These are phyloP conservation scores for Tringa solitaria DNA, from an alignment of 2,113 vertebrate genomes.

Conservation along the genomic window DNA sequence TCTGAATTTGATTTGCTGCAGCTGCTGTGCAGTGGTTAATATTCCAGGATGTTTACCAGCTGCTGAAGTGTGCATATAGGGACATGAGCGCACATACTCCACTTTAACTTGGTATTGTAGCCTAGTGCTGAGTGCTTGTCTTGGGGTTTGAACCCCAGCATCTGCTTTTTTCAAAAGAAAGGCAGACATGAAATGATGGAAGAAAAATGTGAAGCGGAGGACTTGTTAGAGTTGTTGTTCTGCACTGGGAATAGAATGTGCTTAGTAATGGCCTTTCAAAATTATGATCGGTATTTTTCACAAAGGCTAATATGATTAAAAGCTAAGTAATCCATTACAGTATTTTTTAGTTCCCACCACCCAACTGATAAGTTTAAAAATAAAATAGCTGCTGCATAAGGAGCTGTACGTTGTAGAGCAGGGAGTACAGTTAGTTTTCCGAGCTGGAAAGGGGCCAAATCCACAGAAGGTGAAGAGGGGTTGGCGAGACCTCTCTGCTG, in stretches of 20 bases:
- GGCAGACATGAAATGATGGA: background rate
- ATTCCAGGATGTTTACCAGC: background rate
- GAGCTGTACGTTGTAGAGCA: background rate
- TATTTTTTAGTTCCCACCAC: background rate
- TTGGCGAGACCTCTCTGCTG: background rate
- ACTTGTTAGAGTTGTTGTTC: background rate
- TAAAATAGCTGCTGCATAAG: background rate
- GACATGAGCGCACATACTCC: fast-evolving
- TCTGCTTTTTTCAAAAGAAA: background rate
- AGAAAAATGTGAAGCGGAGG: background rate
- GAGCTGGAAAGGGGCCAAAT: background rate
- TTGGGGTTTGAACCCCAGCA: background rate
- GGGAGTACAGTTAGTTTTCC: background rate
- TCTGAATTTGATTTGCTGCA: background rate
- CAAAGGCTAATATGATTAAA: background rate
- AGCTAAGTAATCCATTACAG: background rate
- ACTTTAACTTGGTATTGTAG: background rate
- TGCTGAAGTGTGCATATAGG: background rate
- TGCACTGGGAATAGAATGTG: background rate
- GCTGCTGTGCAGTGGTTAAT: conserved; percentile 37
- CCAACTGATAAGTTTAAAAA: background rate
- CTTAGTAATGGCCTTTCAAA: background rate
- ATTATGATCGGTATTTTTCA: background rate
- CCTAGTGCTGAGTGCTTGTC: background rate
- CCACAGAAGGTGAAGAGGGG: background rate